Evolutionary conservation across 2,797 vertebrate species (phyloP).

Genomic region (Scolopax rusticola): DNA sequence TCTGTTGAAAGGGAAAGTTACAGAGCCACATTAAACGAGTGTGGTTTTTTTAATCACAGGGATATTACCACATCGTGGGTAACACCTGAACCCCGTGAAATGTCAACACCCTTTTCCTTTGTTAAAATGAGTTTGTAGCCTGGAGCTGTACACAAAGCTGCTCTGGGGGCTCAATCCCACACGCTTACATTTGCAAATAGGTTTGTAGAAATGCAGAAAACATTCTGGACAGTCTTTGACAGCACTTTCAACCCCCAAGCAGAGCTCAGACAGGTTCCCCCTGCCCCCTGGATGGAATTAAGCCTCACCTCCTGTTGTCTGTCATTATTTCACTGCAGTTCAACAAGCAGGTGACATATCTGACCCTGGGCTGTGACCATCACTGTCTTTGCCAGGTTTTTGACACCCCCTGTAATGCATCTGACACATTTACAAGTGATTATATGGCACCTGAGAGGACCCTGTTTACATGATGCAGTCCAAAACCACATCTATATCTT

Average conservation of each 20-base stretch:
- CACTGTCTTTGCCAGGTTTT: neutral
- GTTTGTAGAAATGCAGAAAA: neutral
- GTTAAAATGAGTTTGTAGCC: neutral
- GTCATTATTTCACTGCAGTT: neutral
- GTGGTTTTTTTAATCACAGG: neutral
- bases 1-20: neutral
- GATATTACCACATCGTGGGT: neutral
- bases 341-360: neutral
- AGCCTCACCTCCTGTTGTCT: neutral
- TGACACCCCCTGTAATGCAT: neutral
- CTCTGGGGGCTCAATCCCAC: neutral
- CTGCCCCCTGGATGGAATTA: too few relatives aligned
- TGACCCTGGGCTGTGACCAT: neutral
- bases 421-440: neutral
- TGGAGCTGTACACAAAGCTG: neutral
- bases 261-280: neutral
- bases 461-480: neutral
- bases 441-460: neutral
- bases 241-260: neutral
- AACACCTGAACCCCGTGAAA: neutral
- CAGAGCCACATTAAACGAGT: neutral
- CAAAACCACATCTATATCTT: neutral
- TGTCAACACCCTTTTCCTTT: neutral
- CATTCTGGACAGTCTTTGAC: neutral
- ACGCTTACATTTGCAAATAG: neutral